phyloP scores from a whole-genome alignment of 2,888 invertebrate species.

The Caradrina kadenii region DNA sequence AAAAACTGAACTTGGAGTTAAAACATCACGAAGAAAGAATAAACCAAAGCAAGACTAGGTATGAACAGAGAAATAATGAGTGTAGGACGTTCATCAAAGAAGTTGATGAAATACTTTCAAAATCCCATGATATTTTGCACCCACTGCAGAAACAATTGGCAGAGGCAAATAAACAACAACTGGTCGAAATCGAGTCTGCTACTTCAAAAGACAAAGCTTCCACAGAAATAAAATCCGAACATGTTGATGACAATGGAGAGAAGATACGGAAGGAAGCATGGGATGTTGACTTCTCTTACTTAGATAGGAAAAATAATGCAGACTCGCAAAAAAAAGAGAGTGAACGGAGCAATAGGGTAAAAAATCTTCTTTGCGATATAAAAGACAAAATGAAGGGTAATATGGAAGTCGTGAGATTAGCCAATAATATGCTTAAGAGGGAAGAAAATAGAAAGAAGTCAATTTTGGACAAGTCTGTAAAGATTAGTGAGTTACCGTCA shows the following conservation, averaged over 20 bases:
- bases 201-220: not conserved
- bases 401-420: constrained; percentile 81
- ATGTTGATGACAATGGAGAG: constrained; percentile 50
- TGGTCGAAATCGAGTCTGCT: constrained; percentile 26
- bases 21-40: constrained; percentile 81
- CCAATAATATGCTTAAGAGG: constrained; percentile 81
- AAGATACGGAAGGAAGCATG: constrained; percentile 76
- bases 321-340: constrained; percentile 73
- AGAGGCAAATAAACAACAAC: constrained; percentile 28
- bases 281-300: constrained; percentile 73
- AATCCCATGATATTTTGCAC: constrained; percentile 82
- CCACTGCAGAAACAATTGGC: constrained; percentile 63
- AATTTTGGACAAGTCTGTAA: constrained; percentile 58
- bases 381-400: constrained; percentile 87
- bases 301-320: constrained; percentile 69
- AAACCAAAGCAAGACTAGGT: constrained; percentile 78
- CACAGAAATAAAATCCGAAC: not conserved
- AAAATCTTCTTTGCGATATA: constrained; percentile 80
- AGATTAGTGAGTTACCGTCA: constrained; percentile 62
- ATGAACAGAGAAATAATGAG: constrained; percentile 80
- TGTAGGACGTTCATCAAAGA: constrained; percentile 84
- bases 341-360: constrained; percentile 79
- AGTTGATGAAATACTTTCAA: constrained; percentile 82
- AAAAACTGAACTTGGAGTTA: constrained; percentile 80
- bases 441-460: constrained; percentile 75